Base-by-base conservation (phyloP, 2,797 vertebrate genomes). In the Brotula barbata region DNA sequence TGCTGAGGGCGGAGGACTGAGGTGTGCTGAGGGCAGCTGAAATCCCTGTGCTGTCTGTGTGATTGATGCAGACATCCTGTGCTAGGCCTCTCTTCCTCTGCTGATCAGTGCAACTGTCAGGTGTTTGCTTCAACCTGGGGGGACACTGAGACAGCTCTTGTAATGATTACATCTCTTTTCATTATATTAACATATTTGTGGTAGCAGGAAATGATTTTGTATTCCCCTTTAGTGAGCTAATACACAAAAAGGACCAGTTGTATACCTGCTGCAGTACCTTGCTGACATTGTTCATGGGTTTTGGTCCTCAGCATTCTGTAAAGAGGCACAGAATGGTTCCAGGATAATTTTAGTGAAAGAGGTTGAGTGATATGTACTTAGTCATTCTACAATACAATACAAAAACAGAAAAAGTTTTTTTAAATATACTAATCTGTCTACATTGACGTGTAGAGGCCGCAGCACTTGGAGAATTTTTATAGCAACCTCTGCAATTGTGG, bases 31-130 rank as follows among this genome's bases (percentile, higher is more conserved):
- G 79, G 61, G 68, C 43, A 14, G 58, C 46, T 69, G 6, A 83
- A 85, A 64, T 86, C 87, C 82, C 82, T 2, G 12, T 2, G 75
- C 85, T 88, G 83, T 86, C 84, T 36, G 56, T 5, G 52, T 86
- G 84, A 88, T 86, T 88, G 84, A 88, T 82, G 80, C 67, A 59
- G 64, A 79, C 51, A 73, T 88, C 85, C 80, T 80, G 87, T 71
- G 50, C 58, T 66, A 64, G 73, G 53, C 67, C 73, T 56, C 59
- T 71, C 36, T 71, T 68, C 69, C 62, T 66, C 59, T 58, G 60
- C 73, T 63, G 71, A 77, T 81, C 78, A 58, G 57, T 45, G 58
- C 48, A 20, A 62, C 78, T 73, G 80, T 87, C 82, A 87, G 75
- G 73, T 87, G 71, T 49, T 58, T 60, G 34, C 75, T 52, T 58